These are phyloP conservation scores for Tineola bisselliella DNA, from an alignment of 2,888 invertebrate genomes.

Conservation along the genomic window DNA sequence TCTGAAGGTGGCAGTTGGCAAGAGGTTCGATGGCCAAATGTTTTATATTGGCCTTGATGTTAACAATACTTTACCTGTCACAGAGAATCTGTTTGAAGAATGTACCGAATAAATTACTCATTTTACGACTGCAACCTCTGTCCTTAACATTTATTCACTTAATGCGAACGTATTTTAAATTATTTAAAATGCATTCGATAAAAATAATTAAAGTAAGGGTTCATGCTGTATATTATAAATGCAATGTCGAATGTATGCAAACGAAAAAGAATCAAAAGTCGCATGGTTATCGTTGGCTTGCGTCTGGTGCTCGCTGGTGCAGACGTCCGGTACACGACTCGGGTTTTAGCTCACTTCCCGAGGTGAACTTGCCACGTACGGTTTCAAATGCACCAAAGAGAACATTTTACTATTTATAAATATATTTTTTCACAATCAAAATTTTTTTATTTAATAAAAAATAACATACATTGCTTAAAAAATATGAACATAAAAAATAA, in stretches of 20 bases:
- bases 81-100: too few relatives aligned
- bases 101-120: too few relatives aligned
- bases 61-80: neutral
- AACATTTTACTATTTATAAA: neutral
- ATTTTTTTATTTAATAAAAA: too few relatives aligned
- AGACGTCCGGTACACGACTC: neutral
- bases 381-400: neutral
- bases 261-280: neutral
- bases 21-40: neutral
- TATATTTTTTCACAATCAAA: too few relatives aligned
- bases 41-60: neutral
- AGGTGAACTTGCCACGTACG: neutral
- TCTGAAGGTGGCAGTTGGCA: neutral
- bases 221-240: too few relatives aligned
- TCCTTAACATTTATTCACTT: too few relatives aligned
- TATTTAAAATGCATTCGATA: too few relatives aligned
- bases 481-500: too few relatives aligned
- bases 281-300: neutral
- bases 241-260: neutral
- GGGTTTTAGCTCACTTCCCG: constrained; percentile 5
- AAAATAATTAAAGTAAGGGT: too few relatives aligned
- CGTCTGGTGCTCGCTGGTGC: neutral
- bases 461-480: too few relatives aligned
- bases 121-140: too few relatives aligned
- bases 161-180: too few relatives aligned